phyloP scores from a whole-genome alignment of 2,888 invertebrate genomes.

The Scaptomyza cyrtandrae region DNA sequence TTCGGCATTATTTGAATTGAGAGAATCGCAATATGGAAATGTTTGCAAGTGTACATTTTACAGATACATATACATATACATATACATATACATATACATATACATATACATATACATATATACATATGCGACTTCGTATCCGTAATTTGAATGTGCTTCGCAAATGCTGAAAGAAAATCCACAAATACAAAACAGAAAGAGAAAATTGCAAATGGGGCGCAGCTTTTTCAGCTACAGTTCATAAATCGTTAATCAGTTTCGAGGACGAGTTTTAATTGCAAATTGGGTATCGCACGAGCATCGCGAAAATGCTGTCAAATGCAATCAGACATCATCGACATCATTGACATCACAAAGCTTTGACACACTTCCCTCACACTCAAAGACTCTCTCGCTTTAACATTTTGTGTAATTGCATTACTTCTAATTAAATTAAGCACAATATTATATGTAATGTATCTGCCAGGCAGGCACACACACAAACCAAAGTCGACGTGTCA shows the following conservation, averaged over 20 bases:
- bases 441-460: slow-evolving; percentile 28
- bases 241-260: slow-evolving; percentile 36
- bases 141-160: slow-evolving; percentile 4
- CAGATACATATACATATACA: background rate
- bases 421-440: slow-evolving; percentile 55
- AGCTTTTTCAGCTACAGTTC: slow-evolving; percentile 27
- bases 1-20: slow-evolving; percentile 16
- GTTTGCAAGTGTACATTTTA: background rate
- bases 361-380: background rate
- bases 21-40: slow-evolving; percentile 15
- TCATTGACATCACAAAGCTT: background rate
- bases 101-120: too few species aligned
- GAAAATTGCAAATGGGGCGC: slow-evolving; percentile 11
- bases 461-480: slow-evolving; percentile 14
- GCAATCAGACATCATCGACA: slow-evolving; percentile 17
- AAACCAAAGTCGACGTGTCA: slow-evolving; percentile 10
- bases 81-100: background rate
- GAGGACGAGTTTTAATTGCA: slow-evolving; percentile 41
- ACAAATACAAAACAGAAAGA: background rate
- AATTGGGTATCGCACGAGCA: slow-evolving; percentile 18
- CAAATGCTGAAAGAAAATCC: background rate
- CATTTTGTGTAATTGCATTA: slow-evolving; percentile 40
- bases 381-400: background rate
- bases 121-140: background rate
- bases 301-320: slow-evolving; percentile 26